Percentiles rank a stretch among this genome's conserved stretches.
These are phyloP conservation scores for Indri indri DNA, from an alignment of 2,113 vertebrate species.

Conservation along the genomic window DNA sequence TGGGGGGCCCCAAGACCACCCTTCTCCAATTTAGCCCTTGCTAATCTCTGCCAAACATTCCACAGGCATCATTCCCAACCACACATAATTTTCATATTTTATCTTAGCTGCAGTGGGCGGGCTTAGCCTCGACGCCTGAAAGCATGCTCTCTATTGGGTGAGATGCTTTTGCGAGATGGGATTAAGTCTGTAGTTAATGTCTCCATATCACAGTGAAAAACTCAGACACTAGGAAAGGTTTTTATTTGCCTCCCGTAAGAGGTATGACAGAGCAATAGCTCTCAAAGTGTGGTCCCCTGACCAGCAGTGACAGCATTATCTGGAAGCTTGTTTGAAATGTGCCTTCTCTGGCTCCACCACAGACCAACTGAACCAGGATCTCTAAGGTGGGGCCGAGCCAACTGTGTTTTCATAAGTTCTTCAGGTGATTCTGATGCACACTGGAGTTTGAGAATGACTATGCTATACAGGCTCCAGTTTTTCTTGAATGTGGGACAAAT, in stretches of 20 bases:
- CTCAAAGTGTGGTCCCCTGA: not conserved
- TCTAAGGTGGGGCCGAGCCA: not conserved
- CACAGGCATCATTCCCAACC: not conserved
- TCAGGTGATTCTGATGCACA: too few species aligned
- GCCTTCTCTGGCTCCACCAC: not conserved
- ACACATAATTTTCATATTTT: not conserved
- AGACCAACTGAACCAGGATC: accelerated
- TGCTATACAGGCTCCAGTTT: not conserved
- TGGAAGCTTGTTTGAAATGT: too few species aligned
- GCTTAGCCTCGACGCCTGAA: not conserved
- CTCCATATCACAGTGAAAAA: not conserved
- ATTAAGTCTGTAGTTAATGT: not conserved
- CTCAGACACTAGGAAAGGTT: not conserved
- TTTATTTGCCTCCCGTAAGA: not conserved
- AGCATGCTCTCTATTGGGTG: not conserved
- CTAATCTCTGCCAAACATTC: not conserved
- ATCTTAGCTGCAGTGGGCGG: not conserved
- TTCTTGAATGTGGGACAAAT: too few species aligned
- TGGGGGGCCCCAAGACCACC: accelerated
- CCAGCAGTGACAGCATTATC: not conserved
- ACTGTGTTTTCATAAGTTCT: not conserved
- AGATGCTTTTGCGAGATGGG: not conserved
- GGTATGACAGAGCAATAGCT: not conserved
- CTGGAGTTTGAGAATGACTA: not conserved
- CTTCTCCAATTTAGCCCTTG: not conserved